Conservation (phyloP, 2,113 vertebrate species). For the Peromyscus leucopus region DNA sequence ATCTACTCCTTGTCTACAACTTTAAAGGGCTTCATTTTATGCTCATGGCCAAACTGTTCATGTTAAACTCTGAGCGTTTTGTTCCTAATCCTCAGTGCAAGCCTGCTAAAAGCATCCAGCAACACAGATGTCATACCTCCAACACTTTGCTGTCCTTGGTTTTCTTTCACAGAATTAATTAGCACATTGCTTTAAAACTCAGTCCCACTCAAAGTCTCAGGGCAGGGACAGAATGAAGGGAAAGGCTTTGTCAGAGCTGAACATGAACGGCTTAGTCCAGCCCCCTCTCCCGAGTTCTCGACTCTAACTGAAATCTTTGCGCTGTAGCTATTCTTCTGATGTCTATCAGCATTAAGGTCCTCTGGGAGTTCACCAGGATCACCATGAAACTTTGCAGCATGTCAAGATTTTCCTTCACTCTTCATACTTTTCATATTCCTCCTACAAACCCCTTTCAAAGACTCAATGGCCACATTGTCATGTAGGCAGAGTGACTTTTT, state of each 20-base stretch:
- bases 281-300: fast-evolving
- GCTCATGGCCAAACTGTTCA: background rate
- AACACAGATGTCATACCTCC: too few relatives aligned
- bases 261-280: background rate
- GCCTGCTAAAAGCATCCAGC: background rate
- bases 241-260: background rate
- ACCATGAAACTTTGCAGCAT: background rate
- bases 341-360: too few relatives aligned
- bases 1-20: background rate
- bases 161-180: background rate
- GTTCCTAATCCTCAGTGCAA: background rate
- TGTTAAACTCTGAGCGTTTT: background rate
- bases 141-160: background rate
- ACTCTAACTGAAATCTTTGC: background rate
- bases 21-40: background rate
- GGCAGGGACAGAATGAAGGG: background rate
- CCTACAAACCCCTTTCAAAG: background rate
- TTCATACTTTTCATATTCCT: background rate
- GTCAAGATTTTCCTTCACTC: background rate
- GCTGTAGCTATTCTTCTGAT: background rate
- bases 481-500: too few relatives aligned
- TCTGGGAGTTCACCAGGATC: background rate
- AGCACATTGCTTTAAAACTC: background rate
- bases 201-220: background rate
- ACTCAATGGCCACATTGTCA: background rate